Base-by-base conservation (phyloP, 2,113 vertebrate species). In the Dissostichus mawsoni region DNA sequence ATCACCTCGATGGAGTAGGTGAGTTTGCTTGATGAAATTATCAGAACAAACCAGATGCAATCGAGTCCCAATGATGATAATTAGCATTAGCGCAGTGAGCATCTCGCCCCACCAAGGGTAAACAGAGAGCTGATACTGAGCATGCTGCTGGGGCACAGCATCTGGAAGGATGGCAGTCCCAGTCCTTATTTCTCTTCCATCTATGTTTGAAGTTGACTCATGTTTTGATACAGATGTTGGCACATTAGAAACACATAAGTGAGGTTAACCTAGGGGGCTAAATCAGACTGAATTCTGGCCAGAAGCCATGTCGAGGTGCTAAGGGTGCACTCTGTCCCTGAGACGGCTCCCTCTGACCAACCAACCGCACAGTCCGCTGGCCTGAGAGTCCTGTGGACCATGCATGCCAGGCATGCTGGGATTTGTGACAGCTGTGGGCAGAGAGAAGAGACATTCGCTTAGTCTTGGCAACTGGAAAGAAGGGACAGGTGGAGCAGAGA, bases 391-490 rank as follows among this genome's bases (percentile, higher is more conserved):
- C 74, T 65, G 48, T 66, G 69, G 23, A 51, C 59, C 63, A 66
- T 67, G 74, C 81, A 91, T 62, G 83, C 87, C 79, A 83, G 84
- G 86, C 89, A 93, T 90, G 87, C 87, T 69, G 75, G 81, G 84
- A 87, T 82, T 85, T 74, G 87, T 84, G 91, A 92, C 94, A 94
- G 91, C 91, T 93, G 92, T 84, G 76, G 50, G 81, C 84, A 86
- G 61, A 55, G 77, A 82, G 89, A 12, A 87, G 80, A 86, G 80
- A 86, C 84, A 70, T 74, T 89, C 69, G 79, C 71, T 79, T 59
- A 74, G 73, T 89, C 85, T 93, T 92, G 89, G 91, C 91, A 90
- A 85, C 69, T 82, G 81, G 51, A 74, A 76, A 79, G 65, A 66
- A 76, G 36, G 72, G 90, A 90, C 90, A 92, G 90, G 90, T 92